These are phyloP conservation scores for Ptilorrhoa leucosticta DNA, from an alignment of 2,113 vertebrate genomes.

Conservation along the genomic window DNA sequence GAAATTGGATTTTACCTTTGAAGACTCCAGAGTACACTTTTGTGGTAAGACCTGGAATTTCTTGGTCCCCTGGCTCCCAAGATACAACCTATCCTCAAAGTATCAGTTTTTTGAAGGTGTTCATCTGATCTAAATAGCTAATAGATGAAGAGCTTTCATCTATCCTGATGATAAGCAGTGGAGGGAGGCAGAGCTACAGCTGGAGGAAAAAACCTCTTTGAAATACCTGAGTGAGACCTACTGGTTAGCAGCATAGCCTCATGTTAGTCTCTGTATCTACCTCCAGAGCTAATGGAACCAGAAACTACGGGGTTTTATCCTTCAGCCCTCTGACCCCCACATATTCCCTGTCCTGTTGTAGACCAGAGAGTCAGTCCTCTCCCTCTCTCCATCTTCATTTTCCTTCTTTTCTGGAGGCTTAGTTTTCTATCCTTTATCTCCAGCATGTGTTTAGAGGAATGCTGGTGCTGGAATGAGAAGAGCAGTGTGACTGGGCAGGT, in stretches of 20 bases:
- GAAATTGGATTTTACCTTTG: conserved; percentile 36
- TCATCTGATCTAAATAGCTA: not conserved
- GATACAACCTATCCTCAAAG: not conserved
- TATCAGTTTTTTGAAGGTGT: not conserved
- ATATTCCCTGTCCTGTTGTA: not conserved
- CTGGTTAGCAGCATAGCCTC: not conserved
- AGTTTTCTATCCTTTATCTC: not conserved
- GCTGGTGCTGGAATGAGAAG: not conserved
- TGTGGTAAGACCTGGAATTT: not conserved
- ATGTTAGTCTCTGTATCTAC: not conserved
- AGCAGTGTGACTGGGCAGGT: rapidly evolving
- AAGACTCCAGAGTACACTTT: not conserved
- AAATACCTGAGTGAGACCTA: not conserved
- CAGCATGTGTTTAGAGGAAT: not conserved
- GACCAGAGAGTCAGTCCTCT: not conserved
- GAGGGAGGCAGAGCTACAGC: not conserved
- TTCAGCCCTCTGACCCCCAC: rapidly evolving
- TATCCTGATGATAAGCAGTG: not conserved
- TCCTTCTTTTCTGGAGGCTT: not conserved
- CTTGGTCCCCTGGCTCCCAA: not conserved
- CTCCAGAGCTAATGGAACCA: not conserved
- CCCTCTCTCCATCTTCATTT: not conserved
- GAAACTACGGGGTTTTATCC: not conserved
- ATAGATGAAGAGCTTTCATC: not conserved
- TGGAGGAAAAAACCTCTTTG: not conserved